Percentiles rank a stretch among this genome's conserved stretches.
phyloP scores from a whole-genome alignment of 2,113 vertebrate species.

The Phylloscopus trochiloides region DNA sequence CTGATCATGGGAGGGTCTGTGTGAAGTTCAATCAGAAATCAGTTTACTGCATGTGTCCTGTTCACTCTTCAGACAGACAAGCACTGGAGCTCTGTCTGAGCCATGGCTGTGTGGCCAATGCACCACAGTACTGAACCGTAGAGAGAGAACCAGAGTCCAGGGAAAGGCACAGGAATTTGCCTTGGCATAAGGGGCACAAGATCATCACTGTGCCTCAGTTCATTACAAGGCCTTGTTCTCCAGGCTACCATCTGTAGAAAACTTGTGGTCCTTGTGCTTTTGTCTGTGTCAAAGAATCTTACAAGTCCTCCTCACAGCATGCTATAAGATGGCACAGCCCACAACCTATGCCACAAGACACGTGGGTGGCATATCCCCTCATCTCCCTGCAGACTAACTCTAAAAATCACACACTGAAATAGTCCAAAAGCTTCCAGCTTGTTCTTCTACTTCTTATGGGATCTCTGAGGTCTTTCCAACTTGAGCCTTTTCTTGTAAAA shows the following conservation, averaged over 20 bases:
- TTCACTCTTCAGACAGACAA: not conserved
- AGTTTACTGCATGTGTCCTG: not conserved
- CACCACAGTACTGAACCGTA: not conserved
- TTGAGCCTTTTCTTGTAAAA: not conserved
- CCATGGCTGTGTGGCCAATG: rapidly evolving
- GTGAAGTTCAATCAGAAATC: not conserved
- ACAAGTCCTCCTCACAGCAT: not conserved
- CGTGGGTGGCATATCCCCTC: rapidly evolving
- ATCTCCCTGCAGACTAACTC: not conserved
- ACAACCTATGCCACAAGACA: not conserved
- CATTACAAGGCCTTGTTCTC: not conserved
- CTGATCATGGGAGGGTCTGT: not conserved
- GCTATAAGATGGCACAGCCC: rapidly evolving
- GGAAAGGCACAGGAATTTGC: no score
- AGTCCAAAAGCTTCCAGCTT: not conserved
- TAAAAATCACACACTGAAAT: not conserved
- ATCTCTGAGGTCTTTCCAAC: not conserved
- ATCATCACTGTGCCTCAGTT: not conserved
- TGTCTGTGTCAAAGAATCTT: not conserved
- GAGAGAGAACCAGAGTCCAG: not conserved
- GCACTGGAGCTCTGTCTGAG: not conserved
- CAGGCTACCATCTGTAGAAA: not conserved
- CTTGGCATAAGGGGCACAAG: not conserved
- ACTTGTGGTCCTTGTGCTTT: not conserved
- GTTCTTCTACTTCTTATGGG: not conserved